These are phyloP conservation scores for Odontesthes bonariensis DNA, from an alignment of 2,113 vertebrate species.

Conservation along the genomic window DNA sequence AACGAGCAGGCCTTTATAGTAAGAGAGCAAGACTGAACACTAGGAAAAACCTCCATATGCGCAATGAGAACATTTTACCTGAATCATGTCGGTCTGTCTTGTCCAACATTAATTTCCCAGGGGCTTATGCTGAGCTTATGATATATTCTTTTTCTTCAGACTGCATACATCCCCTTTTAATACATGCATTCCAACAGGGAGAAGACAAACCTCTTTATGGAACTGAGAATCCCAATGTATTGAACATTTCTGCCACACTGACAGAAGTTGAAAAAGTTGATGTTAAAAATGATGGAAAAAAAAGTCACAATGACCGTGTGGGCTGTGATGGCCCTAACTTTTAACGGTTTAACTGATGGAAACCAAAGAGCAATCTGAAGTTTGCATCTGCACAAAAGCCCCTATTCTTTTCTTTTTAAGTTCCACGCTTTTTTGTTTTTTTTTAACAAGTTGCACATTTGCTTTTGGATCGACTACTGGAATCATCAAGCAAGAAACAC, in stretches of 20 bases:
- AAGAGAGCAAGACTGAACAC: neutral
- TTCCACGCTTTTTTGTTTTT: too few species aligned
- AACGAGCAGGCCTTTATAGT: neutral
- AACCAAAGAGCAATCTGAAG: too few species aligned
- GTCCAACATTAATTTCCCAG: conserved; percentile 11
- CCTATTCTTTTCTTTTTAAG: too few species aligned
- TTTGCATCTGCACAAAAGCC: too few species aligned
- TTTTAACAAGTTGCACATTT: too few species aligned
- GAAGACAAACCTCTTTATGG: neutral
- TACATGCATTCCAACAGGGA: neutral
- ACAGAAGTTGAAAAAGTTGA: neutral
- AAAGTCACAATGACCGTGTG: neutral
- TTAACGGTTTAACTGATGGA: too few species aligned
- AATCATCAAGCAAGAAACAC: too few species aligned
- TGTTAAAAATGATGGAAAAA: neutral
- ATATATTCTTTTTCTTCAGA: conserved; percentile 20
- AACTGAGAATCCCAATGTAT: neutral
- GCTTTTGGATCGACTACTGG: too few species aligned
- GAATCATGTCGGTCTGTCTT: neutral
- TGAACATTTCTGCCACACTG: neutral
- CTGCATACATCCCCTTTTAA: conserved; percentile 4
- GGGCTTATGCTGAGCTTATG: conserved; percentile 11
- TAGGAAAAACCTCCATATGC: neutral
- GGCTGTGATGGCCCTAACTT: too few species aligned
- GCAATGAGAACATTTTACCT: too few species aligned